A percentile compares a stretch with the other conserved stretches of the same genome.
Evolutionary conservation across 1,140 invertebrate genomes (phyloP).

Genomic region (Gyrodactylus bullatarudis): DNA sequence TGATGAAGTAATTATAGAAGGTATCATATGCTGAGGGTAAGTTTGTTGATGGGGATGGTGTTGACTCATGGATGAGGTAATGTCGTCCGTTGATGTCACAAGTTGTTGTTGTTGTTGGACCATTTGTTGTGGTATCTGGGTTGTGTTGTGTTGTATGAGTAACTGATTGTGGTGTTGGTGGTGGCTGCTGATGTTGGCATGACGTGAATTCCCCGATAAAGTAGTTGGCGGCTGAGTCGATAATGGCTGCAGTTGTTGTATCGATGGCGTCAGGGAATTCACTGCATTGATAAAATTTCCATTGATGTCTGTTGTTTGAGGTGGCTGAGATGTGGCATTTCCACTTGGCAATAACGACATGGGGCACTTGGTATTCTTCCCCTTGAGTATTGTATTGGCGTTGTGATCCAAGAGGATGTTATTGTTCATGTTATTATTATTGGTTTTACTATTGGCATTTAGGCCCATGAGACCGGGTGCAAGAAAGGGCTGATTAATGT

Average conservation of each 20-base stretch:
- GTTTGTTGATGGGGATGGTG: too few species aligned
- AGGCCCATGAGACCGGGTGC: neutral
- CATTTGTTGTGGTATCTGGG: neutral
- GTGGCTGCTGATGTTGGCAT: too few species aligned
- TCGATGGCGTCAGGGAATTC: neutral
- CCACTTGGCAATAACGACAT: neutral
- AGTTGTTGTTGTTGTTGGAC: neutral
- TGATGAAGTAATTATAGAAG: too few species aligned
- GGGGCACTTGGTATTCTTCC: neutral
- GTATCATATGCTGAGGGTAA: too few species aligned
- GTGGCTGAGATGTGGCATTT: neutral
- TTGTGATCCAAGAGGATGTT: neutral
- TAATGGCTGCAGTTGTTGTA: too few species aligned
- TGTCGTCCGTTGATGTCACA: too few species aligned
- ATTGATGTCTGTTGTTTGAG: neutral
- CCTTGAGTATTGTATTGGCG: neutral
- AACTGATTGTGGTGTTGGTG: too few species aligned
- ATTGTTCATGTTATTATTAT: too few species aligned
- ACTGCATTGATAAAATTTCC: neutral
- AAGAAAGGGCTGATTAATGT: neutral
- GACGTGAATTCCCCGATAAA: neutral
- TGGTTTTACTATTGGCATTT: too few species aligned
- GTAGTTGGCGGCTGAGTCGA: neutral
- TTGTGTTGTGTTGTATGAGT: too few species aligned
- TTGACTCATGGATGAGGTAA: neutral